Evolutionary conservation across 2,888 invertebrate species (phyloP), one percentile per base, ranked within the genome.

Genomic region (Spilarctia lutea): DNA sequence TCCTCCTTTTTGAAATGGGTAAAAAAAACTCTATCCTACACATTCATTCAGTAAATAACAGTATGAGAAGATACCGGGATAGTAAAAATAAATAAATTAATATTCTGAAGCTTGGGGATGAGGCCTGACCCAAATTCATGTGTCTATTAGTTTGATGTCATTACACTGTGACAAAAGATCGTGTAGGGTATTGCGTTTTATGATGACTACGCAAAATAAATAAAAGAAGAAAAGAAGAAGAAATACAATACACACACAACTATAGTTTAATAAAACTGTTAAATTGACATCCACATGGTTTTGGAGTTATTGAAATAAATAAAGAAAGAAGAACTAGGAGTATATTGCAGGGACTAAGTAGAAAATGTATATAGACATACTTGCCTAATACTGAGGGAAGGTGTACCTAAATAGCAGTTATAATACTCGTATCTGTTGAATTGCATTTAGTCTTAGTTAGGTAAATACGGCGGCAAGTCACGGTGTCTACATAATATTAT

Each of bases 61-160:
- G 73, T 68, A 69, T 73, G 67, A 27, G 75, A 72, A 73, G 77
- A 72, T 82, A 74, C 67, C 65, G 65, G 56, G 74, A 75, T 78
- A 71, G 74, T 71, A 65, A 56, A 78, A 75, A 74, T 68, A 78
- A 39, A 39, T 39, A 7, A 39, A 82, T 82, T 81, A 80, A 76
- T 76, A 73, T 70, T 48, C 74, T 24, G 73, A 76, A 75, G 71
- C 65, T 78, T 71, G 65, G 68, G 74, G 39, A 66, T 48, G 66
- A 18, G 65, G 80, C 70, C 68, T 81, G 80, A 78, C 82, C 80
- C 35, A 78, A 80, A 82, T 82, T 75, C 65, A 35, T 65, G 18
- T 66, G 63, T 60, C 63, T 73, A 70, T 60, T 70, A 63, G 67
- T 45, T n/a, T 11, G 69, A 39, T 60, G n/a, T 18, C 33, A 45